Percentiles rank a stretch among this genome's conserved stretches.
Evolutionary conservation across 2,113 vertebrate species (phyloP).

Genomic region (Acanthochromis polyacanthus): DNA sequence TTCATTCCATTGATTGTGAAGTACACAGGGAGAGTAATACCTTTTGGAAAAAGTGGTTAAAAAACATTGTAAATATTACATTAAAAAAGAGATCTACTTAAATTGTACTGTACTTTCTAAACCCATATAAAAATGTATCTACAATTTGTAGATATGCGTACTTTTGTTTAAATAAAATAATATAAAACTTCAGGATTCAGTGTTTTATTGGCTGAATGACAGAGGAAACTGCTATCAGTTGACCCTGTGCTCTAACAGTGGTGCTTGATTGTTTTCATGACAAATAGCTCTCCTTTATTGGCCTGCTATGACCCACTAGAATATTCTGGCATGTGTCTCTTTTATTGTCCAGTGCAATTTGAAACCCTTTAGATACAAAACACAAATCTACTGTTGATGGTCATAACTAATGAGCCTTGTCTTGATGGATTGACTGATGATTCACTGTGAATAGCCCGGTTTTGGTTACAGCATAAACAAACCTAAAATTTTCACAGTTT

Average conservation of each 20-base stretch:
- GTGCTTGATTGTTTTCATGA: slow-evolving; percentile 27
- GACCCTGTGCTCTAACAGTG: slow-evolving; percentile 23
- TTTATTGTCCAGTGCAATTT: slow-evolving; percentile 57
- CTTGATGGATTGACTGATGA: slow-evolving; percentile 26
- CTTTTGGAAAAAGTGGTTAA: slow-evolving; percentile 57
- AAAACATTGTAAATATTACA: slow-evolving; percentile 81
- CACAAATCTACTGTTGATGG: slow-evolving; percentile 56
- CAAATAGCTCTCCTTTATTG: slow-evolving; percentile 38
- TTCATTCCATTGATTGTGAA: slow-evolving; percentile 72
- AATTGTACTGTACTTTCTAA: slow-evolving; percentile 88
- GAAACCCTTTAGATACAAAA: slow-evolving; percentile 54
- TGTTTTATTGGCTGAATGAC: slow-evolving; percentile 27
- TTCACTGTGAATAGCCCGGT: too few relatives aligned
- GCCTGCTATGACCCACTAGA: slow-evolving; percentile 22
- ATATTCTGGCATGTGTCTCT: slow-evolving; percentile 52
- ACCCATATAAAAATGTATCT: slow-evolving; percentile 82
- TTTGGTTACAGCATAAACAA: too few relatives aligned
- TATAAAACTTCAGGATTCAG: slow-evolving; percentile 42
- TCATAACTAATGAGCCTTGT: slow-evolving; percentile 68
- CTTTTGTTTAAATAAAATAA: slow-evolving; percentile 87
- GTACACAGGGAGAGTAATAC: slow-evolving; percentile 66
- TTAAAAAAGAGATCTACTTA: slow-evolving; percentile 76
- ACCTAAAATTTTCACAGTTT: too few relatives aligned
- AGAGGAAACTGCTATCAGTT: slow-evolving; percentile 26
- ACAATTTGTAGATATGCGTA: slow-evolving; percentile 85